Conservation (phyloP, 2,797 vertebrate species). For the Pseudochaenichthys georgianus region DNA sequence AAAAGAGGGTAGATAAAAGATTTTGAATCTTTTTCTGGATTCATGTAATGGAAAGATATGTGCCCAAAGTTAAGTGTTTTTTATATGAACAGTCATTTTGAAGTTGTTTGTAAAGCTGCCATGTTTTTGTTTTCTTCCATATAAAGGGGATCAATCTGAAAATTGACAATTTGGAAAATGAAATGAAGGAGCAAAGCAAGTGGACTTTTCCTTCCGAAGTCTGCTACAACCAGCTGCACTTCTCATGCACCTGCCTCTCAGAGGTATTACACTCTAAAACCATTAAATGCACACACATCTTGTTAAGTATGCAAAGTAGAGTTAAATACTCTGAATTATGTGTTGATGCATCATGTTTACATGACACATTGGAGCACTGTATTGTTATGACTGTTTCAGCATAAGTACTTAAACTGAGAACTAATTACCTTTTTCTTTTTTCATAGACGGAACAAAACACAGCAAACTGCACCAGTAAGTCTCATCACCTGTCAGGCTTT, state of each 20-base stretch:
- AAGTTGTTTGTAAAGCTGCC: background rate
- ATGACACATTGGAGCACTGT: no score
- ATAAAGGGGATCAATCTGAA: no score
- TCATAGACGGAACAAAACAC: accelerated
- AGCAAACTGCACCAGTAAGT: background rate
- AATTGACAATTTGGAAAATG: accelerated
- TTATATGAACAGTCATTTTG: background rate
- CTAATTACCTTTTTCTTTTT: background rate
- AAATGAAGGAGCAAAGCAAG: accelerated
- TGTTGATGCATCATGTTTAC: background rate
- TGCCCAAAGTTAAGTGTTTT: no score
- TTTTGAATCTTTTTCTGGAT: no score
- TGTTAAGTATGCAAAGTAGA: background rate
- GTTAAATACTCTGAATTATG: background rate
- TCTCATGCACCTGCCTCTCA: accelerated
- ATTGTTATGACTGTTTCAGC: background rate
- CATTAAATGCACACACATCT: no score
- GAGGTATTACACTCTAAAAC: conserved; percentile 19
- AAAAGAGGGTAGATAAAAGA: no score
- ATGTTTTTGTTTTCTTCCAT: background rate
- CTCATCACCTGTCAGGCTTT: background rate
- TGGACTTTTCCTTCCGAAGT: accelerated
- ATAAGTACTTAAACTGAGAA: background rate
- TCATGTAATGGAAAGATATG: no score
- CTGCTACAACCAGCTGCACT: accelerated